Base-by-base conservation (phyloP, 2,888 invertebrate genomes). In the Conus canariensis region DNA sequence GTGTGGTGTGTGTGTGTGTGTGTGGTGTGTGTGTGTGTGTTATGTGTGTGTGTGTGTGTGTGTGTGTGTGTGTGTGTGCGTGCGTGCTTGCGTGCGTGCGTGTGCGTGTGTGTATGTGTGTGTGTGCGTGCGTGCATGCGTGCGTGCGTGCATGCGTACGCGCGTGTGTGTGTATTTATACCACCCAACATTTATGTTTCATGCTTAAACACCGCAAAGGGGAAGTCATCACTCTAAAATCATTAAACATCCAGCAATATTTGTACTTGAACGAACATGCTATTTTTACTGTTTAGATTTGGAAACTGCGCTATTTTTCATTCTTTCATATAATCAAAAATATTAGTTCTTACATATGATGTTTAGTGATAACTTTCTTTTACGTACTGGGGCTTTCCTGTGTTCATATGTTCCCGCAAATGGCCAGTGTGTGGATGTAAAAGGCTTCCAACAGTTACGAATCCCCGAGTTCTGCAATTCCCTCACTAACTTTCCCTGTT, bases 1-100 rank as follows among this genome's bases (percentile, higher is more conserved):
- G 77, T 25, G 25, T 25, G n/a, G 77, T 25, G 77, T n/a, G 77
- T 77, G 77, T 77, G 25, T 77, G 77, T 77, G 77, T 74, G n/a
- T n/a, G n/a, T n/a, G n/a, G 74, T 74, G 74, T 74, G 74, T 74
- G 74, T 74, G 74, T 74, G 25, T 74, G 74, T n/a, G 74, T n/a
- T n/a, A n/a, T 74, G 74, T 74, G 74, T 74, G 74, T n/a, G 74
- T 74, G 74, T n/a, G 74, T 74, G n/a, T 22, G 74, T n/a, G 74
- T 74, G 74, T 74, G 74, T 74, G 74, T 74, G 74, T 74, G 74
- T 45, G 45, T 45, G 45, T 45, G 45, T 45, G 45, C 3, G 45
- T 45, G 45, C 3, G 45, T 45, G 45, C 2, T 0, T 74, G 74
- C 8, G n/a, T 74, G 74, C 8, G n/a, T 74, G 74, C n/a, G 25